phyloP scores from a whole-genome alignment of 2,888 invertebrate species.

The Nomada ferruginata region DNA sequence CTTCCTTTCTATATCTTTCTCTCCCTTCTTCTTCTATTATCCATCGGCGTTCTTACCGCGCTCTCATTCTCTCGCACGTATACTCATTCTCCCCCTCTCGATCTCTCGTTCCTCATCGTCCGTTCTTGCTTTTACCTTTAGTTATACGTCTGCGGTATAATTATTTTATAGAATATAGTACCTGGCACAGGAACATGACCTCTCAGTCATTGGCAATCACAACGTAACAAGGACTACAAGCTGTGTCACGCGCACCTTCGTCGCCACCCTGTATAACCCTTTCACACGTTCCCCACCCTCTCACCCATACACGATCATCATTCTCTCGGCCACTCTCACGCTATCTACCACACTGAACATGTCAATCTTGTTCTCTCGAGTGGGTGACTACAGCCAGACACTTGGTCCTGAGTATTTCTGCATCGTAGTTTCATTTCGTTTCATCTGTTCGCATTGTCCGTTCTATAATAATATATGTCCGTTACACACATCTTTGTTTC shows the following conservation, averaged over 20 bases:
- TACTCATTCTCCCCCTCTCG: not conserved
- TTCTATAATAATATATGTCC: not conserved
- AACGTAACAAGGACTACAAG: constrained; percentile 84
- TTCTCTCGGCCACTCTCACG: constrained; percentile 8
- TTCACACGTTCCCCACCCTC: constrained; percentile 15
- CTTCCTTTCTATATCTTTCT: constrained; percentile 17
- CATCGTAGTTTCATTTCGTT: constrained; percentile 66
- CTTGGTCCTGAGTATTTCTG: constrained; percentile 85
- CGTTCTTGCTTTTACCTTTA: constrained; percentile 66
- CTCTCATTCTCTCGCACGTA: constrained; percentile 13
- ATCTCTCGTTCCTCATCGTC: not conserved
- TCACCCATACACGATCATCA: constrained; percentile 15
- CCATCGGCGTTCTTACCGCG: not conserved
- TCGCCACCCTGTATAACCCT: constrained; percentile 29
- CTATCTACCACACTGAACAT: constrained; percentile 54
- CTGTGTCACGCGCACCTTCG: constrained; percentile 78
- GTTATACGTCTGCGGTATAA: constrained; percentile 75
- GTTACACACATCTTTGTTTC: too few relatives aligned
- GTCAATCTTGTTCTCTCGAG: constrained; percentile 66
- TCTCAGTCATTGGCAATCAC: constrained; percentile 84
- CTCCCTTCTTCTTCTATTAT: constrained; percentile 22
- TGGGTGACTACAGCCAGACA: constrained; percentile 82
- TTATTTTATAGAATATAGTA: constrained; percentile 81
- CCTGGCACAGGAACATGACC: constrained; percentile 85
- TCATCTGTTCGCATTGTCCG: constrained; percentile 28